Conservation (phyloP, 2,113 vertebrate genomes). For the Paratilapia polleni region DNA sequence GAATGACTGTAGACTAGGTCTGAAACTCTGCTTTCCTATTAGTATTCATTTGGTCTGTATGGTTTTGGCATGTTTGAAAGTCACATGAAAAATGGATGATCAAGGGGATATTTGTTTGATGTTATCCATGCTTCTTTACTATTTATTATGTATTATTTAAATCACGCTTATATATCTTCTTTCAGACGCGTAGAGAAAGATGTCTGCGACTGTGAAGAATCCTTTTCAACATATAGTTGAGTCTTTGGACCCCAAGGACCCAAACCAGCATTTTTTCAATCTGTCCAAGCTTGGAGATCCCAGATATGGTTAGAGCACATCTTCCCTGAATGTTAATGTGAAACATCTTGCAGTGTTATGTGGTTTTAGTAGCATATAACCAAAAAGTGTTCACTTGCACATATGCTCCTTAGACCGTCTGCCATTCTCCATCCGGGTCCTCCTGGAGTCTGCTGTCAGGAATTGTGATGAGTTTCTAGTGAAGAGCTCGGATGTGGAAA, state of each 20-base stretch:
- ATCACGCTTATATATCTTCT: neutral
- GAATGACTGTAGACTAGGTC: neutral
- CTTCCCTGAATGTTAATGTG: fast-evolving
- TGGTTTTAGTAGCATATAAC: fast-evolving
- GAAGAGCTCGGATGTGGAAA: conserved; percentile 90
- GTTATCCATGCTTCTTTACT: neutral
- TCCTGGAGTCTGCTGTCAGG: conserved; percentile 92
- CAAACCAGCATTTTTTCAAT: conserved; percentile 90
- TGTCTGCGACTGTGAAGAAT: conserved; percentile 81
- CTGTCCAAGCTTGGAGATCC: conserved; percentile 86
- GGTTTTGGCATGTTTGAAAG: neutral
- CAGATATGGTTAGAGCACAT: conserved; percentile 86
- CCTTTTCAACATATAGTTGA: conserved; percentile 87
- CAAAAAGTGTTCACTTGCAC: neutral
- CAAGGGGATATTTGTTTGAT: neutral
- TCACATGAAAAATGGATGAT: neutral
- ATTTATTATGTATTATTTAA: fast-evolving
- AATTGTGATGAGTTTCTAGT: conserved; percentile 96
- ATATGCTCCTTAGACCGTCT: conserved; percentile 77
- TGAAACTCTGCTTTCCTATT: neutral
- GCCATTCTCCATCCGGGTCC: conserved; percentile 93
- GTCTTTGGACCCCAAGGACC: conserved; percentile 83
- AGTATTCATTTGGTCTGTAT: neutral
- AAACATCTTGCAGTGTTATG: fast-evolving
- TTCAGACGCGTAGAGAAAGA: conserved; percentile 28